Base-by-base conservation (phyloP, 2,113 vertebrate genomes). In the Nycticebus coucang region DNA sequence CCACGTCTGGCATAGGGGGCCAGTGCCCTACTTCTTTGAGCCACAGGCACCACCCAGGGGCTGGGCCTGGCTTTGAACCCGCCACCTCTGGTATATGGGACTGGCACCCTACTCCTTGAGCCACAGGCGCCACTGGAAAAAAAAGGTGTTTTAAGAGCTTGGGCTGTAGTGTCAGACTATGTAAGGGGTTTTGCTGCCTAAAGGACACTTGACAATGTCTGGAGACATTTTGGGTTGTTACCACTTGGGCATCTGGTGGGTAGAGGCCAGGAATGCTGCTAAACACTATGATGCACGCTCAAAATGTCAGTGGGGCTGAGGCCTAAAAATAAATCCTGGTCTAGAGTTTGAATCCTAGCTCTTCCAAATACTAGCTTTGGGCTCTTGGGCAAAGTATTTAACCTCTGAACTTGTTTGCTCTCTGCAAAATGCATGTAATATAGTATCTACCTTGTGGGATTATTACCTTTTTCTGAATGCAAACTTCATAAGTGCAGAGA, bases 181-280 rank as follows among this genome's bases (percentile, higher is more conserved):
- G 28, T 15, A n/a, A 5, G 4, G 11, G 10, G 41, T 55, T 92
- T 93, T 83, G 4, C 55, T 71, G 64, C 57, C 59, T 13, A 26
- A 17, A 57, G 72, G 37, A 45, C 86, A 71, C 81, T 95, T 77
- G 71, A 68, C 35, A 80, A 18, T 66, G 60, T 79, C 21, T 33
- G 45, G 41, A 83, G 81, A 82, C 77, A 84, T 83, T 93, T 89
- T 86, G 53, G 37, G 30, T 89, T 50, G 74, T 86, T 69, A 69
- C 5, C 57, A 41, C 5, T n/a, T 35, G 22, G 78, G 13, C 30
- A 60, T 24, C 15, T 93, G 35, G 35, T 69, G 33, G 50, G 19
- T 53, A 24, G 87, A 69, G 83, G 37, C 35, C 53, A 82, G 71
- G n/a, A 59, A 37, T 68, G 41, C 57, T 94, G 50, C 62, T 62